phyloP scores from a whole-genome alignment of 2,797 vertebrate species.

The Enteromius afrohamiltoni region DNA sequence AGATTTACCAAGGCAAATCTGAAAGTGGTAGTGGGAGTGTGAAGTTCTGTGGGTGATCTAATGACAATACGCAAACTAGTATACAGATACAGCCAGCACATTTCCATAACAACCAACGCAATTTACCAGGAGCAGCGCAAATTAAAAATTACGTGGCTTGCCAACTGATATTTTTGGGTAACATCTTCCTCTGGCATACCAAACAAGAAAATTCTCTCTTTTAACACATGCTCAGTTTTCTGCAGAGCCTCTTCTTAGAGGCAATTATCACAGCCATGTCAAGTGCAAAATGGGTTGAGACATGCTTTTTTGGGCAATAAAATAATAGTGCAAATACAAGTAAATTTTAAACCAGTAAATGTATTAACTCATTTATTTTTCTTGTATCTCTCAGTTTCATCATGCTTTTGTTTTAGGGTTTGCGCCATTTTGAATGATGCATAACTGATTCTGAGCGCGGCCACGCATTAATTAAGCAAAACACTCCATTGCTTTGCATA shows the following conservation, averaged over 20 bases:
- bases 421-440: neutral
- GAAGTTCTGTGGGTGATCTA: neutral
- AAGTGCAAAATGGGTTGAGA: neutral
- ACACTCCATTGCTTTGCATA: conserved; percentile 18
- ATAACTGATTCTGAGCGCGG: neutral
- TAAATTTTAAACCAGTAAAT: neutral
- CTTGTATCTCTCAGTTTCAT: neutral
- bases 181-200: neutral
- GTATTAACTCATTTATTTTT: neutral
- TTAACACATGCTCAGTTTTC: neutral
- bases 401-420: neutral
- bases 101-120: neutral
- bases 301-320: neutral
- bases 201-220: neutral
- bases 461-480: conserved; percentile 26
- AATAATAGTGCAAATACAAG: neutral
- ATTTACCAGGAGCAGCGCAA: neutral
- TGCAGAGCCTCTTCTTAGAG: neutral
- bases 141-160: neutral
- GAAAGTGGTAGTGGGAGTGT: neutral
- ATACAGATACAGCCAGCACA: neutral
- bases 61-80: neutral
- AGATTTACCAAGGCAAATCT: neutral
- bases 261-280: neutral
- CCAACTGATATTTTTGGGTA: neutral